Percentiles rank a stretch among this genome's conserved stretches.
These are phyloP conservation scores for Eufriesea mexicana DNA, from an alignment of 1,140 invertebrate species.

Conservation along the genomic window DNA sequence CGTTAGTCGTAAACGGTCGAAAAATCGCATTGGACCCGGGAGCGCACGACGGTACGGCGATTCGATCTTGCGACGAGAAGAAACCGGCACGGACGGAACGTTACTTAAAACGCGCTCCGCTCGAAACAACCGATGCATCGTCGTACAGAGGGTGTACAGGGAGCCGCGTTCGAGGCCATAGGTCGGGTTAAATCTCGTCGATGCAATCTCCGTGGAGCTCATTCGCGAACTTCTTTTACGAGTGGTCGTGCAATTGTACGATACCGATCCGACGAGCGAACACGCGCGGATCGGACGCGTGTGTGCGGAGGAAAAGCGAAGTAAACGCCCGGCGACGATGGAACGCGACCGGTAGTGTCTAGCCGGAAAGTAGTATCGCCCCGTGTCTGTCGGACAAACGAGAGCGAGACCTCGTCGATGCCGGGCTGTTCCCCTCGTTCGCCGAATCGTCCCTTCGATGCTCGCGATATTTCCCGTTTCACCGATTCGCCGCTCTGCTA, in stretches of 20 bases:
- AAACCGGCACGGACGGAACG: conserved; percentile 51
- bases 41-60: conserved; percentile 14
- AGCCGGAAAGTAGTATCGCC: neutral
- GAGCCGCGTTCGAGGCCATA: neutral
- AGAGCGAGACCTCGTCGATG: neutral
- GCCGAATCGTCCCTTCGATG: neutral
- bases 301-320: no score
- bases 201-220: conserved; percentile 40
- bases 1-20: conserved; percentile 65
- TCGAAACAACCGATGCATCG: conserved; percentile 1
- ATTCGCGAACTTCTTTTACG: conserved; percentile 29
- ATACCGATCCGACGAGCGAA: neutral
- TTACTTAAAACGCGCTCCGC: conserved; percentile 54
- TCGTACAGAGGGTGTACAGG: neutral
- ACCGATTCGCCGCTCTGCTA: neutral
- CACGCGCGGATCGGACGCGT: neutral
- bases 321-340: no score
- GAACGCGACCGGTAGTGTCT: neutral
- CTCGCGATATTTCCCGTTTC: conserved; percentile 37
- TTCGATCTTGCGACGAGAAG: conserved; percentile 55
- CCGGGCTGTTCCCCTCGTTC: neutral
- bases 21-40: conserved; percentile 55
- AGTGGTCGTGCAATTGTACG: neutral
- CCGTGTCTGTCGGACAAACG: conserved; percentile 11
- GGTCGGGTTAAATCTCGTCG: conserved; percentile 30